phyloP scores from a whole-genome alignment of 1,140 invertebrate species.

The Tetragonula clypearis region DNA sequence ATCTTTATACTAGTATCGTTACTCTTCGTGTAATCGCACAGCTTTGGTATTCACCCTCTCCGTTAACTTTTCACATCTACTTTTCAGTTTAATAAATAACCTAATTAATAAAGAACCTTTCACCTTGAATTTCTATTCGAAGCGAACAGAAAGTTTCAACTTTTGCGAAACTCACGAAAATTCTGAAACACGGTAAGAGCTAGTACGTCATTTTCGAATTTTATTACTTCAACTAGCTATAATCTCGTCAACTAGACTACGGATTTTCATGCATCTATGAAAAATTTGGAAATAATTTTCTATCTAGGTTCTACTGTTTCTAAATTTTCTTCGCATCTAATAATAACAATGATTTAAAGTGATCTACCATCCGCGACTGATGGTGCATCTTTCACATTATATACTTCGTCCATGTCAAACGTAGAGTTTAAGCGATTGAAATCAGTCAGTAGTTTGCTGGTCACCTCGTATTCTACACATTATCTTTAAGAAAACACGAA shows the following conservation, averaged over 20 bases:
- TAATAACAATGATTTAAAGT: too few relatives aligned
- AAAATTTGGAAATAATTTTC: too few relatives aligned
- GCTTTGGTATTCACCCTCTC: constrained; percentile 29
- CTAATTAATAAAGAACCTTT: neutral
- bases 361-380: too few relatives aligned
- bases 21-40: constrained; percentile 42
- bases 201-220: neutral
- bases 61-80: constrained; percentile 41
- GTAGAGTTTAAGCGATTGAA: too few relatives aligned
- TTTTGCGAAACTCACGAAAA: neutral
- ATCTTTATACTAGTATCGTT: neutral
- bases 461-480: neutral
- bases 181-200: neutral
- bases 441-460: too few relatives aligned
- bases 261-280: neutral
- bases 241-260: neutral
- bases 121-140: neutral
- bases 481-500: neutral
- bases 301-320: too few relatives aligned
- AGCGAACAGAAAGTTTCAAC: neutral
- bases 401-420: too few relatives aligned
- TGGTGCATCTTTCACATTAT: too few relatives aligned
- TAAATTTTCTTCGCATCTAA: too few relatives aligned
- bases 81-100: constrained; percentile 5
- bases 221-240: neutral